phyloP scores from a whole-genome alignment of 2,113 vertebrate genomes.

The Ochotona curzoniae region DNA sequence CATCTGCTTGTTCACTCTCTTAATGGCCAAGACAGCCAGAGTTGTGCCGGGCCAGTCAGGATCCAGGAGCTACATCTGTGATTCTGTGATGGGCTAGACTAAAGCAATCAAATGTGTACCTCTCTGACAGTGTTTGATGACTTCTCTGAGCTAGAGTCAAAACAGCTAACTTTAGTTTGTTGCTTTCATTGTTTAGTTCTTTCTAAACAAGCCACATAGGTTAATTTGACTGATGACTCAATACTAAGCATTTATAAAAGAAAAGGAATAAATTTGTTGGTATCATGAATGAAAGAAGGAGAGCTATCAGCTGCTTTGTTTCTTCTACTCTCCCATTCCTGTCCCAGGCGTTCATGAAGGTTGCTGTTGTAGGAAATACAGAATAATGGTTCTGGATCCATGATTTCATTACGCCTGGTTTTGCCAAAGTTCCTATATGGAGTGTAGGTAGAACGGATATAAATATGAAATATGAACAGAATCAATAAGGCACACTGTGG shows the following conservation, averaged over 20 bases:
- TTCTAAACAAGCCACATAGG: neutral
- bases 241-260: conserved; percentile 27
- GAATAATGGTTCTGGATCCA: neutral
- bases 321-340: neutral
- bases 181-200: neutral
- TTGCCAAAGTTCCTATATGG: neutral
- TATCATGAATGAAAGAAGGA: conserved; percentile 1
- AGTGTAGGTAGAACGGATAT: neutral
- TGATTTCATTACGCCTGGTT: neutral
- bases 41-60: no score
- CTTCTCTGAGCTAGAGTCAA: conserved; percentile 37
- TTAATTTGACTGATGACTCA: conserved; percentile 38
- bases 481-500: neutral
- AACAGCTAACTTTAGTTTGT: neutral
- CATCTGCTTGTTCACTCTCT: no score
- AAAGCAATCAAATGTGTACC: neutral
- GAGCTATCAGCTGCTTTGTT: neutral
- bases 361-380: neutral
- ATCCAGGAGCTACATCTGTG: neutral
- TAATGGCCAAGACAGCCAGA: no score
- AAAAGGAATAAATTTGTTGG: neutral
- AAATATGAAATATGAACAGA: neutral
- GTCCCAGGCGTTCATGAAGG: neutral
- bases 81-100: neutral
- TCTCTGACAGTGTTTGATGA: conserved; percentile 6